Evolutionary conservation across 2,888 invertebrate genomes (phyloP).

Genomic region (Actias luna): DNA sequence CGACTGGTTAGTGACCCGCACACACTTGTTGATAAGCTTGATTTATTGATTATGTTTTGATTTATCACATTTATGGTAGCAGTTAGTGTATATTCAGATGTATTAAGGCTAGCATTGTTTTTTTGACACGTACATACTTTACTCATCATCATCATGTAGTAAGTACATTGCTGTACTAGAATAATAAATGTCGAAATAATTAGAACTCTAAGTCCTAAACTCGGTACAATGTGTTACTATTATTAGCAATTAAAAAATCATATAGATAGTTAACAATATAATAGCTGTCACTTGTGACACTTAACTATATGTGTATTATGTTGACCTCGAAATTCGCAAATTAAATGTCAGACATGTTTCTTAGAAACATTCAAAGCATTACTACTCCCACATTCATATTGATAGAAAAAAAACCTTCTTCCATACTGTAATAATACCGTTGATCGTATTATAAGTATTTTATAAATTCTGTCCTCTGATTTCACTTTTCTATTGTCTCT

Average conservation of each 20-base stretch:
- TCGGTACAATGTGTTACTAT: too few relatives aligned
- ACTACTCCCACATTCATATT: constrained; percentile 3
- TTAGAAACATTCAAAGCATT: constrained; percentile 8
- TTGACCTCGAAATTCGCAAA: constrained; percentile 5
- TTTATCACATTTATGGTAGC: too few relatives aligned
- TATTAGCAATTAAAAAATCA: not conserved
- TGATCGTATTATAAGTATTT: not conserved
- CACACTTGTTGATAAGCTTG: too few relatives aligned
- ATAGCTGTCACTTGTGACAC: constrained; percentile 1
- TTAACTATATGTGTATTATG: constrained; percentile 1
- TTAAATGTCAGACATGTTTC: constrained; percentile 6
- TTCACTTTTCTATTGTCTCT: not conserved
- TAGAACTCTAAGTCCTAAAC: too few relatives aligned
- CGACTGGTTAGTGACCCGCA: too few relatives aligned
- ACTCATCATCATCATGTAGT: too few relatives aligned
- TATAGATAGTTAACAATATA: not conserved
- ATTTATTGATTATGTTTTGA: too few relatives aligned
- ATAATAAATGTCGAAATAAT: too few relatives aligned
- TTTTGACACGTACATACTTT: too few relatives aligned
- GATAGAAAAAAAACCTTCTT: not conserved
- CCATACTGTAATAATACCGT: not conserved
- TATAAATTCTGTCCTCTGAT: not conserved
- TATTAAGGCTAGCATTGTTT: too few relatives aligned
- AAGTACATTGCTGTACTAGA: too few relatives aligned
- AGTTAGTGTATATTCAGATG: too few relatives aligned